Conservation (phyloP, 2,113 vertebrate species). For the Ageneiosus marmoratus region DNA sequence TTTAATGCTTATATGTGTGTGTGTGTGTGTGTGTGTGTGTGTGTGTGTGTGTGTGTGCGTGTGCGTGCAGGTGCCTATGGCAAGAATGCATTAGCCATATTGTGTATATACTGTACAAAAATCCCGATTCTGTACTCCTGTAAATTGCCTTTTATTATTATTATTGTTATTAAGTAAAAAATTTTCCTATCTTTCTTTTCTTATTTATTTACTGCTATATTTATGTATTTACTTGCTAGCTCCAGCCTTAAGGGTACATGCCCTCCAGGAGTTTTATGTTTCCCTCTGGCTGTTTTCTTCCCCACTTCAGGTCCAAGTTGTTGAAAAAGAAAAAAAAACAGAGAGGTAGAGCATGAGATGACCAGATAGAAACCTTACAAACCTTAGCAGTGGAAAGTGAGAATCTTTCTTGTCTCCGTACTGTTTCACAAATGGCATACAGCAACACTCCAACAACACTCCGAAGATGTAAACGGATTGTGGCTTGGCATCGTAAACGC, state of each 20-base stretch:
- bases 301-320: slow-evolving; percentile 3
- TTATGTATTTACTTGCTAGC: background rate
- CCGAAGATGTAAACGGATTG: background rate
- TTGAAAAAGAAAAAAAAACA: background rate
- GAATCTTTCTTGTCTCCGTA: slow-evolving; percentile 10
- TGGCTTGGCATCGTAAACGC: slow-evolving; percentile 18
- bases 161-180: background rate
- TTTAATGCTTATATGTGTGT: slow-evolving; percentile 18
- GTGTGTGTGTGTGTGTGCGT: background rate
- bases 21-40: background rate
- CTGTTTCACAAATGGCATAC: slow-evolving; percentile 20
- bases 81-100: slow-evolving; percentile 28
- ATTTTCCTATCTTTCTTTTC: background rate
- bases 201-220: slow-evolving; percentile 13
- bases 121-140: background rate
- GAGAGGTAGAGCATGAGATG: background rate
- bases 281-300: slow-evolving; percentile 36
- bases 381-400: slow-evolving; percentile 18
- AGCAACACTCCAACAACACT: too few species aligned
- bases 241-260: background rate
- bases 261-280: slow-evolving; percentile 26
- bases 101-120: background rate
- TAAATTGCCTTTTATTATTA: background rate
- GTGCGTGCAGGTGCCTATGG: background rate
- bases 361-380: background rate